Evolutionary conservation across 2,113 vertebrate genomes (phyloP), one percentile per base, ranked within the genome.

Genomic region (Alaudala cheleensis): DNA sequence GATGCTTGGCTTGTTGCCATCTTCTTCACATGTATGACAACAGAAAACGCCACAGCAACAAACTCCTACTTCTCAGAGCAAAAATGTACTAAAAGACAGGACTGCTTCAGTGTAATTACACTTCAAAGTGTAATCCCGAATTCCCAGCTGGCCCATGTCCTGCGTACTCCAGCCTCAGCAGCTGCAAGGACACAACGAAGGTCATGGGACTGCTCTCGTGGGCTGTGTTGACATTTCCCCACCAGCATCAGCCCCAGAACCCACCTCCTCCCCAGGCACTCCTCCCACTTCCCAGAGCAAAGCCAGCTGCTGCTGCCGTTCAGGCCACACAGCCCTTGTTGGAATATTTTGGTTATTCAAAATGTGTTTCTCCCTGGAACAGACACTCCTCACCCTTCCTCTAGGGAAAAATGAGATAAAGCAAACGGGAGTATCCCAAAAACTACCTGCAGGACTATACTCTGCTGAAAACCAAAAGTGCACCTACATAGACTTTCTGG

Each of bases 241-340:
- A 24, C 17, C 0, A 0, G 24, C 49, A 80, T 23, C 70, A 90
- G 26, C 39, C 40, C 60, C 0, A 0, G 42, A 42, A 39, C 12
- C 22, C 9, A 0, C 11, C 53, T 73, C 71, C 74, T 81, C 8
- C 11, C 18, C 4, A 12, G 19, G 40, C n/a, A 25, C 33, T 85
- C 24, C 49, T 82, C 40, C 42, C 2, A 7, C 47, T 33, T 49
- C 34, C 11, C 1, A 3, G 39, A 66, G 60, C 77, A 88, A 78
- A 89, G 39, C 14, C 51, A 78, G 71, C 37, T 67, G 74, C 67
- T 65, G 76, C n/a, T 10, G 14, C 53, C 76, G 37, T 40, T 86
- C 3, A 10, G 66, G 71, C 12, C 8, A 4, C 0, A 42, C 33
- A 56, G 65, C 21, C n/a, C 40, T 62, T 61, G 22, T 20, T 25